Evolutionary conservation across 2,113 vertebrate genomes (phyloP), one percentile per base, ranked within the genome.

Genomic region (Nothobranchius furzeri): DNA sequence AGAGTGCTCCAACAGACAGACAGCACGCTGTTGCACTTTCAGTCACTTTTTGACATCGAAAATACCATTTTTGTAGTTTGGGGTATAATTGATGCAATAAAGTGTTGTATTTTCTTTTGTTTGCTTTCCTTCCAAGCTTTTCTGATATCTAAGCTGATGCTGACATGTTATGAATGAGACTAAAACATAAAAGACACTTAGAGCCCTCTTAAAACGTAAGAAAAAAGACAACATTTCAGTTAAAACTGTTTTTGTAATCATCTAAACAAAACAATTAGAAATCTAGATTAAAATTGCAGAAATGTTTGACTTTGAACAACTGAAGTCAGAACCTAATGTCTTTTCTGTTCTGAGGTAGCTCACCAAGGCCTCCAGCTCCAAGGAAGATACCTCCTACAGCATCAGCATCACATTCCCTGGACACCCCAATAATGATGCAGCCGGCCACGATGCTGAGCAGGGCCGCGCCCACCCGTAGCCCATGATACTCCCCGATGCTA

Each of bases 381-480:
- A 95, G 89, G 70, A 95, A 95, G 81, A 95, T 90, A 6, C 95
- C 94, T 7, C 95, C 95, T 48, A 94, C 87, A 1, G 95, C 94
- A 68, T 95, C 94, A 7, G 93, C 94, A 3, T 94, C 93, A 64
- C 94, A 94, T 69, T 94, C 92, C 64, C 92, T 79, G 7, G 94
- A 95, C 60, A 95, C 90, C 0, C 94, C 93, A 0, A 95, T 94
- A 83, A 95, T 93, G 90, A 95, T 94, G 89, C 93, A 95, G 73
- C 95, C 95, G 0, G 95, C 94, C 86, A 94, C 91, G 14, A 96
- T 92, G 85, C 93, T 82, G 12, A 95, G 88, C 80, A 93, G 86
- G 83, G 92, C 88, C 0, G 93, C 93, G 70, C 93, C 92, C 90
- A 96, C 92, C 85, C 94, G 92, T 66, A 96, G 91, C 78, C 93